Evolutionary conservation across 2,113 vertebrate genomes (phyloP).

Genomic region (Tachysurus vachellii): DNA sequence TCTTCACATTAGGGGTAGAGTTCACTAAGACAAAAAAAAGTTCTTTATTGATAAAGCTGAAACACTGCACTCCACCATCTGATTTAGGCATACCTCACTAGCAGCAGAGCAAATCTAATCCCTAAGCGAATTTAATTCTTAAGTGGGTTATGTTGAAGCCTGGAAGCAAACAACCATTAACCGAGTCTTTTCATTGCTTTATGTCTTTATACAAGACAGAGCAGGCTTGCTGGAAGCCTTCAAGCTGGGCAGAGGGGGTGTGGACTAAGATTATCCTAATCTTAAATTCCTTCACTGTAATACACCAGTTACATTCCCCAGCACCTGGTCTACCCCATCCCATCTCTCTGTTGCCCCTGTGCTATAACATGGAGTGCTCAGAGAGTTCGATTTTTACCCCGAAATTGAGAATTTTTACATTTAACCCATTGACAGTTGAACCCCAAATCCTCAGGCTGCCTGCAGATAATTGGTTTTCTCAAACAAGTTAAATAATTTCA

Average conservation of each 20-base stretch:
- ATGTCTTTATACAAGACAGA: slow-evolving; percentile 78
- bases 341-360: slow-evolving; percentile 47
- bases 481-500: background rate
- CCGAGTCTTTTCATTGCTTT: slow-evolving; percentile 49
- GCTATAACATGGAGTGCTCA: slow-evolving; percentile 59
- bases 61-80: background rate
- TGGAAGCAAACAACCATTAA: slow-evolving; percentile 49
- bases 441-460: background rate
- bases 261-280: slow-evolving; percentile 79
- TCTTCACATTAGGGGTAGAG: background rate
- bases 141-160: slow-evolving; percentile 19
- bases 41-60: background rate
- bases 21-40: background rate
- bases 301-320: slow-evolving; percentile 72
- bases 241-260: slow-evolving; percentile 71
- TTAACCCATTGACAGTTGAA: background rate
- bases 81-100: background rate
- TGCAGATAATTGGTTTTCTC: background rate
- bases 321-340: slow-evolving; percentile 40
- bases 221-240: slow-evolving; percentile 78
- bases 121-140: slow-evolving; percentile 15
- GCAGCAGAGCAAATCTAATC: slow-evolving; percentile 9
- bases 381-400: slow-evolving; percentile 70
- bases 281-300: slow-evolving; percentile 82
- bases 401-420: background rate